Evolutionary conservation across 2,113 vertebrate genomes (phyloP).

Genomic region (Vicugna pacos): DNA sequence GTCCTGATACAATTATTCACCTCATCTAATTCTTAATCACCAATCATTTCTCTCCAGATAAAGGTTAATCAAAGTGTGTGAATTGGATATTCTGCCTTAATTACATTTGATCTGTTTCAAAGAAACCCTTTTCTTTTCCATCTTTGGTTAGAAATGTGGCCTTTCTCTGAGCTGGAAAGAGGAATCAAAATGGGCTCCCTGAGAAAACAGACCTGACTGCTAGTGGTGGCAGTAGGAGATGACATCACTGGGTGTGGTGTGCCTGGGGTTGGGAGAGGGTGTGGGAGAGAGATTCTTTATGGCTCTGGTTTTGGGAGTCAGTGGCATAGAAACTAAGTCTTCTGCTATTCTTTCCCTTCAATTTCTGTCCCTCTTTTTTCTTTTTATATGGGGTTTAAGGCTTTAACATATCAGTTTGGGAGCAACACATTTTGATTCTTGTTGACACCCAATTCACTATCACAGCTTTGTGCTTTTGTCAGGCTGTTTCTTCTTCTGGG

Average conservation of each 20-base stretch:
- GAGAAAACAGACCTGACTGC: neutral
- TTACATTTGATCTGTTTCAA: constrained; percentile 78
- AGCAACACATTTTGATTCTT: neutral
- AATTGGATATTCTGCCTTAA: constrained; percentile 81
- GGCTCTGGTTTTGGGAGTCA: neutral
- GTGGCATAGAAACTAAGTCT: neutral
- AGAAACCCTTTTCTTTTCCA: constrained; percentile 26
- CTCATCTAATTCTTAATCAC: constrained; percentile 87
- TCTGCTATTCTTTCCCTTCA: neutral
- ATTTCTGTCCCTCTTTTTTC: neutral
- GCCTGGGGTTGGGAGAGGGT: neutral
- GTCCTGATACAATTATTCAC: constrained; percentile 87
- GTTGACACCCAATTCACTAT: neutral
- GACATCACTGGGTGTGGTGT: neutral
- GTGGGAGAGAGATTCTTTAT: neutral
- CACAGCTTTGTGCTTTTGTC: neutral
- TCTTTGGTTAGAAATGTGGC: constrained; percentile 30
- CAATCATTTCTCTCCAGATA: constrained; percentile 86
- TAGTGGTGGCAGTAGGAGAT: too few species aligned
- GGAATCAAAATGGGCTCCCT: neutral
- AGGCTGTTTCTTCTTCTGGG: neutral
- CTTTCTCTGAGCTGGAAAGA: neutral
- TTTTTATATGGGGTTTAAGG: neutral
- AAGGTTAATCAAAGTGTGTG: constrained; percentile 89
- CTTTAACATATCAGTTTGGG: neutral